Percentiles rank a stretch among this genome's conserved stretches.
Evolutionary conservation across 1,140 invertebrate species (phyloP).

Genomic region (Drosophila rufa): DNA sequence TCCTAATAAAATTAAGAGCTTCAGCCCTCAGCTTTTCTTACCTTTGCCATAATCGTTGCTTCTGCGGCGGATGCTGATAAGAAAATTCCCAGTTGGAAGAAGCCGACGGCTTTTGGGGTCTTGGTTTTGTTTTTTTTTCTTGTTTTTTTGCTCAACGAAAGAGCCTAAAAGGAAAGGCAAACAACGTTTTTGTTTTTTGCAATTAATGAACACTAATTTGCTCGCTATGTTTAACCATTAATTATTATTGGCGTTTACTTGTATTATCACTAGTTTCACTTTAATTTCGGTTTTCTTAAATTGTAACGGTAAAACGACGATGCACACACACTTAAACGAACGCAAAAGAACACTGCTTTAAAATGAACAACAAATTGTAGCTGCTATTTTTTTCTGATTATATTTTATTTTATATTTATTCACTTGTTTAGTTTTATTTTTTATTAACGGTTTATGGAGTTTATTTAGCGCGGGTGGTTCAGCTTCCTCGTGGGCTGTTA

Average conservation of each 20-base stretch:
- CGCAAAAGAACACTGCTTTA: slow-evolving; percentile 5
- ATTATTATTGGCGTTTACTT: slow-evolving; percentile 26
- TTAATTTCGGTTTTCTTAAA: slow-evolving; percentile 35
- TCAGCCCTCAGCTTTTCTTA: slow-evolving; percentile 36
- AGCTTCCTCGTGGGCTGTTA: neutral
- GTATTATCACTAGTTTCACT: slow-evolving; percentile 16
- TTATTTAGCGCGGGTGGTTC: neutral
- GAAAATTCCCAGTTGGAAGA: slow-evolving; percentile 31
- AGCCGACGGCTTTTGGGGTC: slow-evolving; percentile 52
- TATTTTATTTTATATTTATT: slow-evolving; percentile 8
- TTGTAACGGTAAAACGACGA: slow-evolving; percentile 68
- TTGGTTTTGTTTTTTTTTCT: slow-evolving; percentile 22
- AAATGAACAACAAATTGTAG: slow-evolving; percentile 2
- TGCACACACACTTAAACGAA: slow-evolving; percentile 29
- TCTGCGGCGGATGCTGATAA: slow-evolving; percentile 20
- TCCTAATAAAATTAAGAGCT: slow-evolving; percentile 76
- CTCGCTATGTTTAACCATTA: slow-evolving; percentile 31
- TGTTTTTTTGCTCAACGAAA: slow-evolving; percentile 26
- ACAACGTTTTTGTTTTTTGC: slow-evolving; percentile 16
- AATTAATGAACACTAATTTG: slow-evolving; percentile 54
- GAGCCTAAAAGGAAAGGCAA: slow-evolving; percentile 20
- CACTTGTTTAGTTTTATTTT: slow-evolving; percentile 1
- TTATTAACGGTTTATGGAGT: slow-evolving; percentile 23
- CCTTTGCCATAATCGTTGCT: slow-evolving; percentile 68
- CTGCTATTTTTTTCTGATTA: neutral